Conservation (phyloP, 2,888 invertebrate genomes). For the Drosophila meridionalis region DNA sequence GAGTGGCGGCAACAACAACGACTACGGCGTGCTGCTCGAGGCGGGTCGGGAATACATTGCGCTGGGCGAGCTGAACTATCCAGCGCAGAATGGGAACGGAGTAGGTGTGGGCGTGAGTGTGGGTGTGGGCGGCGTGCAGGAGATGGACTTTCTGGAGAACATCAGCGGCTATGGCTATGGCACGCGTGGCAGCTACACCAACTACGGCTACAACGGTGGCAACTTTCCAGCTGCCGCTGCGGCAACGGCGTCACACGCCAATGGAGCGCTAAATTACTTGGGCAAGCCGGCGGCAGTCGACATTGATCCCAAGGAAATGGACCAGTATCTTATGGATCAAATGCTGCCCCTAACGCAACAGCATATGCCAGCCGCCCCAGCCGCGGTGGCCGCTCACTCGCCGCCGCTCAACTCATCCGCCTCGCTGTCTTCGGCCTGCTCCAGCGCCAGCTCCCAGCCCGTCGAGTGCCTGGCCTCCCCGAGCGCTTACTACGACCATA, state of each 20-base stretch:
- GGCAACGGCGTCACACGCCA: slow-evolving; percentile 77
- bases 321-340: slow-evolving; percentile 85
- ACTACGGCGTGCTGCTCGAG: slow-evolving; percentile 78
- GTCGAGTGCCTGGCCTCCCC: slow-evolving; percentile 59
- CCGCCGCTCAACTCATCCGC: slow-evolving; percentile 74
- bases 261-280: slow-evolving; percentile 84
- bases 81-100: slow-evolving; percentile 24
- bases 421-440: slow-evolving; percentile 72
- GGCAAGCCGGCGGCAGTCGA: slow-evolving; percentile 60
- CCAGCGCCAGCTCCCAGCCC: slow-evolving; percentile 72
- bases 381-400: slow-evolving; percentile 49
- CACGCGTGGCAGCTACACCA: slow-evolving; percentile 42
- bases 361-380: slow-evolving; percentile 18
- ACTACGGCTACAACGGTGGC: slow-evolving; percentile 34
- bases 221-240: slow-evolving; percentile 12
- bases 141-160: slow-evolving; percentile 69
- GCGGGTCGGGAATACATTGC: slow-evolving; percentile 78
- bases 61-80: slow-evolving; percentile 69
- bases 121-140: slow-evolving; percentile 38
- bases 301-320: slow-evolving; percentile 85
- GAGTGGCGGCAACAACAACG: slow-evolving; percentile 40
- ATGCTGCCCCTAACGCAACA: slow-evolving; percentile 80
- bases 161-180: slow-evolving; percentile 58
- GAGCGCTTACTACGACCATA: slow-evolving; percentile 65
- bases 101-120: slow-evolving; percentile 8